These are phyloP conservation scores for Caenorhabditis imperialis DNA, from an alignment of 2,888 invertebrate genomes.

Conservation along the genomic window DNA sequence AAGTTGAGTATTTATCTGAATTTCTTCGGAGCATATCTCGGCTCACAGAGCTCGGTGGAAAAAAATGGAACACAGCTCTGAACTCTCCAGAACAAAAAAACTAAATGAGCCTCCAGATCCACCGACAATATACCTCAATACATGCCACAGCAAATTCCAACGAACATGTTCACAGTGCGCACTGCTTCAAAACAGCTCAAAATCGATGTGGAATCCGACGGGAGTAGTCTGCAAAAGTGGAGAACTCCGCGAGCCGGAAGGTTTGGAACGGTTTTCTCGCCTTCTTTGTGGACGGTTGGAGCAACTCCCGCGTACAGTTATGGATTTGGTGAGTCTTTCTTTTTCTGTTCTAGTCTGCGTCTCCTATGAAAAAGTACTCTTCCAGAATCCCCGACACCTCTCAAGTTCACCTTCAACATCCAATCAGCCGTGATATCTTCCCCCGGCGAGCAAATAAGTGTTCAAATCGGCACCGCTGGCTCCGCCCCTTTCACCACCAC, in stretches of 20 bases:
- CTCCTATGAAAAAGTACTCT: no score
- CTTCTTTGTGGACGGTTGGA: slow-evolving; percentile 7
- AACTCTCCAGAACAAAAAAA: no score
- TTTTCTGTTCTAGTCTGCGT: no score
- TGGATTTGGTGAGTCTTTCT: slow-evolving; percentile 8
- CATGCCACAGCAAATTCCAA: no score
- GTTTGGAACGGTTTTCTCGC: slow-evolving; percentile 11
- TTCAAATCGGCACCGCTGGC: slow-evolving; percentile 5
- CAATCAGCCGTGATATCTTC: slow-evolving; percentile 7
- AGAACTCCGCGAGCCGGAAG: slow-evolving; percentile 4
- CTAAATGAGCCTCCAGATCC: no score
- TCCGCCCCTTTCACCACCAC: neutral
- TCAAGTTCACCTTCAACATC: slow-evolving; percentile 19
- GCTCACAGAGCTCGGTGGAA: no score
- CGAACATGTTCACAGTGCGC: slow-evolving; percentile 13
- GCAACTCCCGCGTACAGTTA: slow-evolving; percentile 7
- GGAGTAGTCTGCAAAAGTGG: slow-evolving; percentile 1
- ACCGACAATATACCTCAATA: no score
- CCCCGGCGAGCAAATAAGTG: slow-evolving; percentile 2
- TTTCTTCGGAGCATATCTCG: no score
- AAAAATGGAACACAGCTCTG: no score
- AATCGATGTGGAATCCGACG: neutral
- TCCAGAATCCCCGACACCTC: slow-evolving; percentile 9
- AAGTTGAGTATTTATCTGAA: no score
- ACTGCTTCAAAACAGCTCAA: neutral